Evolutionary conservation across 1,140 invertebrate genomes (phyloP).

Genomic region (Popillia japonica): DNA sequence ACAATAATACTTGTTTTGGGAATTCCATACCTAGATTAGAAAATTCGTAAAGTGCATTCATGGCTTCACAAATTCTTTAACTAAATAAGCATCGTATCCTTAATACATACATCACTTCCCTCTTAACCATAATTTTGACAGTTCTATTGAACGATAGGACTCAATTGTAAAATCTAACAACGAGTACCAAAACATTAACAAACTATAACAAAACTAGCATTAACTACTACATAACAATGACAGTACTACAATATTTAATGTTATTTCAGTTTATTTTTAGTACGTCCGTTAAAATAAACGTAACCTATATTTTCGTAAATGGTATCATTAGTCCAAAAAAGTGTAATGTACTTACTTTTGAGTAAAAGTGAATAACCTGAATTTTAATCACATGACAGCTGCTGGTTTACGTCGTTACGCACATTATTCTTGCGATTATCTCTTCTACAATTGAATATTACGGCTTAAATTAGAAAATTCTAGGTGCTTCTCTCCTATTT

Average conservation of each 20-base stretch:
- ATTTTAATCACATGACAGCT: conserved; percentile 35
- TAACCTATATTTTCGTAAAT: neutral
- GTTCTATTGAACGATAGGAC: neutral
- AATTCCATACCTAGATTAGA: too few species aligned
- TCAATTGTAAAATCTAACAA: too few species aligned
- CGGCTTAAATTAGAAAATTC: conserved; percentile 39
- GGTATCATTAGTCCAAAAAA: neutral
- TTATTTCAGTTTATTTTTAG: conserved; percentile 20
- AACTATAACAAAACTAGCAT: too few species aligned
- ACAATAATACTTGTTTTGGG: too few species aligned
- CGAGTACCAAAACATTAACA: too few species aligned
- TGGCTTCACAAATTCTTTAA: too few species aligned
- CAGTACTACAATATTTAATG: neutral
- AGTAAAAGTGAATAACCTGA: neutral
- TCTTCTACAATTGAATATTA: conserved; percentile 1
- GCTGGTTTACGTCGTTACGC: neutral
- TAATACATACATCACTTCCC: too few species aligned
- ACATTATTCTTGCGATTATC: neutral
- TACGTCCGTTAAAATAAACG: neutral
- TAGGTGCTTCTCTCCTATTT: conserved; percentile 43
- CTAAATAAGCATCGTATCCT: too few species aligned
- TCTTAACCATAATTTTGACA: conserved; percentile 15
- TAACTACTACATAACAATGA: too few species aligned
- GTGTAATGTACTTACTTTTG: conserved; percentile 1
- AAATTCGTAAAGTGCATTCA: too few species aligned